A percentile compares a stretch with the other conserved stretches of the same genome.
phyloP scores from a whole-genome alignment of 2,888 invertebrate species.

The Hirtodrosophila histrioides region DNA sequence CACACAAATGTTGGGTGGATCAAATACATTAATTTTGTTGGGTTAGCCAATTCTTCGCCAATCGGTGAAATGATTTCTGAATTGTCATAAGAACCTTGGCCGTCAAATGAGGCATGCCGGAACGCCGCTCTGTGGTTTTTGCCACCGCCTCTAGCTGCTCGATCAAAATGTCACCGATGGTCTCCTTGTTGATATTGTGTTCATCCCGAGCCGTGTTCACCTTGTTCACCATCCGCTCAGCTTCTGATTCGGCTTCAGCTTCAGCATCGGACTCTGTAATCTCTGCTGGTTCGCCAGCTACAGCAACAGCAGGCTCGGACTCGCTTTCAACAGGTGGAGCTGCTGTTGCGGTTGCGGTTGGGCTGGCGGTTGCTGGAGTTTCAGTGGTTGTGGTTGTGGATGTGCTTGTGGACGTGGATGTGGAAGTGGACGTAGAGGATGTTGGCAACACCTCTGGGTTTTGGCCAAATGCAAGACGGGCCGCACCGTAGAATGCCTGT shows the following conservation, averaged over 20 bases:
- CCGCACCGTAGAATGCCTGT: slow-evolving; percentile 87
- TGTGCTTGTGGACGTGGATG: slow-evolving; percentile 55
- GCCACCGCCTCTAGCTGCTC: slow-evolving; percentile 75
- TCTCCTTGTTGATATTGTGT: slow-evolving; percentile 78
- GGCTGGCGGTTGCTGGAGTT: slow-evolving; percentile 58
- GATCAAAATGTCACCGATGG: slow-evolving; percentile 74
- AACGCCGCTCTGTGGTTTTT: slow-evolving; percentile 79
- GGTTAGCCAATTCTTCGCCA: slow-evolving; percentile 61
- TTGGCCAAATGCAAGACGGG: slow-evolving; percentile 85
- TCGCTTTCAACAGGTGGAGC: slow-evolving; percentile 17
- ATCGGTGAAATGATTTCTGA: slow-evolving; percentile 31
- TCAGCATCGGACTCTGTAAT: slow-evolving; percentile 32
- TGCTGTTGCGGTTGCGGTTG: slow-evolving; percentile 62
- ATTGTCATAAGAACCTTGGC: slow-evolving; percentile 82
- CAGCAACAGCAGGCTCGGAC: slow-evolving; percentile 38
- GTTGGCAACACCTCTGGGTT: slow-evolving; percentile 85
- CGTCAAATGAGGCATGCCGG: slow-evolving; percentile 71
- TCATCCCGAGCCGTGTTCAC: slow-evolving; percentile 44
- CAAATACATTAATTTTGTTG: slow-evolving; percentile 38
- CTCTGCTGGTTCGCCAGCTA: slow-evolving; percentile 46
- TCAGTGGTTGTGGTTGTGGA: slow-evolving; percentile 51
- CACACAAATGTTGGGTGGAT: slow-evolving; percentile 10
- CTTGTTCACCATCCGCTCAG: slow-evolving; percentile 50
- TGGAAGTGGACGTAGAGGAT: slow-evolving; percentile 72
- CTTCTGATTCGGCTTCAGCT: slow-evolving; percentile 35